These are phyloP conservation scores for Drosophila takahashii DNA, from an alignment of 1,140 invertebrate genomes.

Conservation along the genomic window DNA sequence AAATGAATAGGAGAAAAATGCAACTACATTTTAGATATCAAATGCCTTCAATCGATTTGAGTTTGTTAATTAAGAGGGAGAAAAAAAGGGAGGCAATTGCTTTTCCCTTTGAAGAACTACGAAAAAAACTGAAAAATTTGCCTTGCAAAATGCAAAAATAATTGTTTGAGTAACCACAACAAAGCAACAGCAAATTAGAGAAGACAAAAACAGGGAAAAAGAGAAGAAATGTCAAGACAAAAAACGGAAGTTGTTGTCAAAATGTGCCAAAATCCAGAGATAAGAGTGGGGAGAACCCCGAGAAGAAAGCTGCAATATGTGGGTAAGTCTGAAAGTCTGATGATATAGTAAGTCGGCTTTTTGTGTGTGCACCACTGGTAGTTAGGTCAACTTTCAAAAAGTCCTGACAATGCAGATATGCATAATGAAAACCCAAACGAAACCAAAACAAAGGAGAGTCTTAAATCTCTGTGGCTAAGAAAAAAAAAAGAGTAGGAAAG, in stretches of 20 bases:
- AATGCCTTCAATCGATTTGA: constrained; percentile 35
- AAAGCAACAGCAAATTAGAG: constrained; percentile 62
- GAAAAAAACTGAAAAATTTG: constrained; percentile 26
- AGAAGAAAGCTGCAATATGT: constrained; percentile 19
- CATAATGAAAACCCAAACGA: constrained; percentile 27
- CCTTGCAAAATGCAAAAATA: constrained; percentile 65
- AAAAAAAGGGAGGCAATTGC: constrained; percentile 11
- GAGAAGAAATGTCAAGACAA: constrained; percentile 30
- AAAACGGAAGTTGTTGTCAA: constrained; percentile 65
- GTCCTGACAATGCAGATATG: constrained; percentile 41
- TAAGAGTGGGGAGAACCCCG: neutral
- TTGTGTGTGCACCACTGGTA: neutral
- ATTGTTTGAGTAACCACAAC: constrained; percentile 66
- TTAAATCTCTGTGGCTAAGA: constrained; percentile 22
- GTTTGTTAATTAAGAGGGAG: constrained; percentile 23
- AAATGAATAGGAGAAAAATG: constrained; percentile 3
- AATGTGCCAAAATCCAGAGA: constrained; percentile 38
- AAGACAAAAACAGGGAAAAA: constrained; percentile 15
- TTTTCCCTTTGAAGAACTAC: constrained; percentile 21
- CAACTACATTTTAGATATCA: constrained; percentile 2
- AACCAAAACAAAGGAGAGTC: constrained; percentile 26
- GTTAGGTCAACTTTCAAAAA: constrained; percentile 41
- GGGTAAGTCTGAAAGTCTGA: neutral
- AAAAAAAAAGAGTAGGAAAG: too few species aligned
- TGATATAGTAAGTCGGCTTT: constrained; percentile 31